phyloP scores from a whole-genome alignment of 2,888 invertebrate genomes.

The Amblyjoppa fuscipennis region DNA sequence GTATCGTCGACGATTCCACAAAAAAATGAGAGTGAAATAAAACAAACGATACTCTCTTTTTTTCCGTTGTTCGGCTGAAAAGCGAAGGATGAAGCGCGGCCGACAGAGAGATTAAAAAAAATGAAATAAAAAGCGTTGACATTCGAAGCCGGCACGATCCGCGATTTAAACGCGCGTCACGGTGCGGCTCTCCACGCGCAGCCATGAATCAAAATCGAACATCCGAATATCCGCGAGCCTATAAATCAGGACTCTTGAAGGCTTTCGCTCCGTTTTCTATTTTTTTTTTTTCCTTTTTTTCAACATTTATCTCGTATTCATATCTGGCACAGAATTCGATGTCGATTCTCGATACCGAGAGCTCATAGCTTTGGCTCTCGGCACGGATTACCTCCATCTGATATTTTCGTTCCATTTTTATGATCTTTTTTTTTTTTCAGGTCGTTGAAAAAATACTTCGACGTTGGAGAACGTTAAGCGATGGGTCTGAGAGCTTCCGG shows the following conservation, averaged over 20 bases:
- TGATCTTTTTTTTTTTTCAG: not conserved
- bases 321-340: conserved; percentile 1
- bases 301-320: conserved; percentile 34
- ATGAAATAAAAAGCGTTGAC: conserved; percentile 35
- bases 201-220: conserved; percentile 59
- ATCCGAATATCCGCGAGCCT: conserved; percentile 40
- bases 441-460: not conserved
- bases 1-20: not conserved
- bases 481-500: too few species aligned
- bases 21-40: not conserved
- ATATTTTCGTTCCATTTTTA: conserved; percentile 17
- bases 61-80: not conserved
- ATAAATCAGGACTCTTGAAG: conserved; percentile 57
- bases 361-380: not conserved
- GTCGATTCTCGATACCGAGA: conserved; percentile 2
- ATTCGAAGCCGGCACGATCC: conserved; percentile 8
- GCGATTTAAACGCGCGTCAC: conserved; percentile 21
- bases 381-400: conserved; percentile 11
- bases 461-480: not conserved
- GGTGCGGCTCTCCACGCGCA: conserved; percentile 2
- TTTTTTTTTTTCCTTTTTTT: not conserved
- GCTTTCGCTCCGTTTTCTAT: conserved; percentile 10
- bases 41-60: not conserved
- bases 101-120: not conserved
- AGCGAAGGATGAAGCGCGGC: not conserved